Conservation (phyloP, 2,888 invertebrate genomes). For the Strigamia crassipes region DNA sequence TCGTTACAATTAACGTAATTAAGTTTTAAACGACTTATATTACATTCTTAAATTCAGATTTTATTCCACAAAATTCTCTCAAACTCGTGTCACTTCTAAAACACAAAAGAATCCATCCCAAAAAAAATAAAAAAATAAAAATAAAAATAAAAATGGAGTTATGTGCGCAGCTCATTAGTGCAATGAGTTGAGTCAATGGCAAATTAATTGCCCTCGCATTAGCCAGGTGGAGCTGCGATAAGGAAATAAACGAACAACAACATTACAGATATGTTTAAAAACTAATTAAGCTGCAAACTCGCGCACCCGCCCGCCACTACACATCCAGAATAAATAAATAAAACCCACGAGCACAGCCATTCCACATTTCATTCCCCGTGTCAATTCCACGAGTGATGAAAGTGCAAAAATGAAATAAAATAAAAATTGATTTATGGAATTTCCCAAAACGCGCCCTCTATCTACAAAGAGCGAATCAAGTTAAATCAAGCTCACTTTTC, state of each 20-base stretch:
- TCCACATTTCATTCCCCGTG: conserved; percentile 1
- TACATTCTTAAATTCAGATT: too few relatives aligned
- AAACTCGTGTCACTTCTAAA: background rate
- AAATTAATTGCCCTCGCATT: conserved; percentile 24
- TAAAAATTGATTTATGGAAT: conserved; percentile 36
- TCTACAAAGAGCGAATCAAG: background rate
- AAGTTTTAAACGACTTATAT: too few relatives aligned
- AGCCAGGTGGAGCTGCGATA: conserved; percentile 37
- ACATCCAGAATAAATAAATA: too few relatives aligned
- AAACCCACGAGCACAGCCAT: background rate
- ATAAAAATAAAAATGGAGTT: conserved; percentile 7
- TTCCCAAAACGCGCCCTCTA: background rate
- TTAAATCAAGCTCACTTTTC: conserved; percentile 4
- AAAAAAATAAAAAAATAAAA: conserved; percentile 24
- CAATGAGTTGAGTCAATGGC: conserved; percentile 34
- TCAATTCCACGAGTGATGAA: background rate
- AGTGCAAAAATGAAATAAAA: background rate
- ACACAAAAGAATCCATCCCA: background rate
- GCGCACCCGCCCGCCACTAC: too few relatives aligned
- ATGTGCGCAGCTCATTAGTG: conserved; percentile 27
- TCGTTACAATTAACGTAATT: too few relatives aligned
- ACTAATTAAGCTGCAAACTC: background rate
- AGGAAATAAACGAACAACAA: conserved; percentile 30
- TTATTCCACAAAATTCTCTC: background rate
- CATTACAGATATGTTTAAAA: conserved; percentile 40